These are phyloP conservation scores for Danionella dracula DNA, from an alignment of 2,797 vertebrate genomes.

Conservation along the genomic window DNA sequence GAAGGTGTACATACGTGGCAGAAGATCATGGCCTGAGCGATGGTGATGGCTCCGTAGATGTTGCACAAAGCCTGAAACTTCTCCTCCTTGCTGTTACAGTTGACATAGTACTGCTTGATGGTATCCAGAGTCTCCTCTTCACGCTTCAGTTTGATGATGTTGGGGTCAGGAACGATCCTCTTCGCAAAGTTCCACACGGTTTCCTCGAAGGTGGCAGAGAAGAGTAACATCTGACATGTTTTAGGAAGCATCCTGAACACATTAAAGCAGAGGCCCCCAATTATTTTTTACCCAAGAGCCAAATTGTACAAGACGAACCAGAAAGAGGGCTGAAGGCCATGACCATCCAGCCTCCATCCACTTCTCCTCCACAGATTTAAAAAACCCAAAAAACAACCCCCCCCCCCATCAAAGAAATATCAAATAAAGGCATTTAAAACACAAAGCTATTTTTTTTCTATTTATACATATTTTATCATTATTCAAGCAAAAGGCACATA, in stretches of 20 bases:
- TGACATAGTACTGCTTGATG: constrained; percentile 95
- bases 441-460: too few species aligned
- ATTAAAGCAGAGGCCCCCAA: too few species aligned
- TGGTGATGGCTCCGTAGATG: constrained; percentile 94
- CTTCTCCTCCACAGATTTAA: too few species aligned
- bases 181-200: constrained; percentile 92
- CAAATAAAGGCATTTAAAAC: too few species aligned
- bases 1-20: constrained; percentile 81
- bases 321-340: too few species aligned
- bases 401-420: too few species aligned
- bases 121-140: constrained; percentile 97
- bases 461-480: too few species aligned
- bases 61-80: constrained; percentile 95
- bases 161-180: constrained; percentile 92
- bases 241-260: constrained; percentile 89
- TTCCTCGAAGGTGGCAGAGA: constrained; percentile 96
- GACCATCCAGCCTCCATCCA: too few species aligned
- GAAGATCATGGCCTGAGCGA: constrained; percentile 98
- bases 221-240: constrained; percentile 94
- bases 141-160: constrained; percentile 92
- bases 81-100: constrained; percentile 87
- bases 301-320: too few species aligned
- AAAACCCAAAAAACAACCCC: too few species aligned
- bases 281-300: too few species aligned
- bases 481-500: too few species aligned